Conservation (phyloP, 2,888 invertebrate species). For the Mythimna vitellina region DNA sequence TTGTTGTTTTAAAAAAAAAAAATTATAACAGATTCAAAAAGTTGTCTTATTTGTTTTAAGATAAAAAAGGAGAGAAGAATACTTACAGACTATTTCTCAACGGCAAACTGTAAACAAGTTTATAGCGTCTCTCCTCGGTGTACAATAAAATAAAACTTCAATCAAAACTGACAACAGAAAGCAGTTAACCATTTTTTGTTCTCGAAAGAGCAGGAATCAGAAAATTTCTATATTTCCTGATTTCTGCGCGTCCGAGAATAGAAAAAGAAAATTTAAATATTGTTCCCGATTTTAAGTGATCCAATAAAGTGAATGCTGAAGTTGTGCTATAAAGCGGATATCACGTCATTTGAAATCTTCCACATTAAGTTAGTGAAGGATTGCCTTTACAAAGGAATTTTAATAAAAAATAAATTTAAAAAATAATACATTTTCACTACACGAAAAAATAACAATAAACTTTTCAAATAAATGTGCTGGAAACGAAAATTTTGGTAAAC, state of each 20-base stretch:
- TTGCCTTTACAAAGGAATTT: neutral
- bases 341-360: neutral
- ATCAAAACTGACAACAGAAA: conserved; percentile 21
- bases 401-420: neutral
- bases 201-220: neutral
- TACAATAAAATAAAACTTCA: conserved; percentile 29
- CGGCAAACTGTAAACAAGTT: conserved; percentile 18
- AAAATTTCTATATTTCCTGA: neutral
- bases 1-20: too few species aligned
- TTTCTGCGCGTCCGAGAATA: too few species aligned
- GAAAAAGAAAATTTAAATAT: neutral
- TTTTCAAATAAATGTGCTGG: neutral
- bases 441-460: too few species aligned
- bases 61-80: too few species aligned
- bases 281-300: neutral
- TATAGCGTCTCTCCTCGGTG: neutral
- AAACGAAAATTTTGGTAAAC: neutral
- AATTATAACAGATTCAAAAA: too few species aligned
- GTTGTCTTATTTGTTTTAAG: too few species aligned
- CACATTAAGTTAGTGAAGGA: neutral
- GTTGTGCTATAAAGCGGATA: neutral
- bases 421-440: neutral
- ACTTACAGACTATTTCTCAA: neutral
- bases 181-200: conserved; percentile 1
- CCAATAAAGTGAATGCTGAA: neutral